Base-by-base conservation (phyloP, 1,140 invertebrate genomes). In the Cotesia vestalis region DNA sequence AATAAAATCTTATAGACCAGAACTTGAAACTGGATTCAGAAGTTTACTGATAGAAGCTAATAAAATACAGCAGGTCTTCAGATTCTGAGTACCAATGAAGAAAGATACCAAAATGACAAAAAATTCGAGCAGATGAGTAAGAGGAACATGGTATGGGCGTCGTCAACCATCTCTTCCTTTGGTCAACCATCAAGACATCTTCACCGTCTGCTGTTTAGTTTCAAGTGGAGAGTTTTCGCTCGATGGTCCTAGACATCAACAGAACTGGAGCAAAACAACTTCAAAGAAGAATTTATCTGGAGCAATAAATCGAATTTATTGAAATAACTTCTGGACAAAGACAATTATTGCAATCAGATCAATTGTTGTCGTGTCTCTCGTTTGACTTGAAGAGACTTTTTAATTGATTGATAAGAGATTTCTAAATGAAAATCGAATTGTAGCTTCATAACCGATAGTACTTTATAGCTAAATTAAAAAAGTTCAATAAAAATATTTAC, bases 231-330 rank as follows among this genome's bases (percentile, higher is more conserved):
- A 72, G 61, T 51, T 52, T 69, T 64, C 1, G 70, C 74, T 77
- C 71, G 75, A 77, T 72, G 77, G 73, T 73, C 71, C 75, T 77
- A 62, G 64, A 74, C 68, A 64, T 46, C 40, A 46, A 68, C 68
- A 72, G 62, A 78, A 80, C 71, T 80, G 72, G 77, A 78, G 75
- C 76, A 77, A 77, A 77, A 80, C 76, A 77, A 78, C 27, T 27
- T 27, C 27, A 52, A 69, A 34, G 38, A 40, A 17, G 53, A 36
- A 59, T 69, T 69, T 61, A 27, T 27, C 27, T 27, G 27, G 27
- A 27, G 27, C 27, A 27, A 27, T 27, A 27, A 27, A 27, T 27
- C 27, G 27, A 27, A 27, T 27, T 27, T 27, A 27, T 27, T 3
- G 2, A 27, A 27, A 27, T 3, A 27, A 27, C 1, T 27, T 27